A percentile compares a stretch with the other conserved stretches of the same genome.
phyloP scores from a whole-genome alignment of 2,888 invertebrate genomes.

The Eustalomyia histrio region DNA sequence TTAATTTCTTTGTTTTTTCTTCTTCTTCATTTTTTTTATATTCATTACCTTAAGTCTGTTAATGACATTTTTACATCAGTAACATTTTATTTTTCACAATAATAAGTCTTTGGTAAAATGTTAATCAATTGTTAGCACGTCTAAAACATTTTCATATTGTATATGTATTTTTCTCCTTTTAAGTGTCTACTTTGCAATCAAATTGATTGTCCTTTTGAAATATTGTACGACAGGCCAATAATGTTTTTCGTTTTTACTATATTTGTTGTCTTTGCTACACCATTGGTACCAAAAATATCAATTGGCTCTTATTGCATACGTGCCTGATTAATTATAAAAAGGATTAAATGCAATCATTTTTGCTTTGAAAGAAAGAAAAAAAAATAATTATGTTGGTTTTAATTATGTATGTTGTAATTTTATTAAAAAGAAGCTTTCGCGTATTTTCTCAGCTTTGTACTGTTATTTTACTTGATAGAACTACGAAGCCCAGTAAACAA shows the following conservation, averaged over 20 bases:
- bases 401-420: neutral
- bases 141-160: constrained; percentile 49
- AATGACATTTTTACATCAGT: constrained; percentile 46
- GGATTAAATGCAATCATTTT: constrained; percentile 73
- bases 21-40: neutral
- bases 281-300: constrained; percentile 26
- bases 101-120: constrained; percentile 25
- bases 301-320: constrained; percentile 73
- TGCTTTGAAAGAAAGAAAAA: constrained; percentile 10
- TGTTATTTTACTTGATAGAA: no score
- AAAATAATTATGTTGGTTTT: constrained; percentile 42
- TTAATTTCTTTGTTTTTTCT: constrained; percentile 23
- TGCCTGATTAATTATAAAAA: constrained; percentile 77
- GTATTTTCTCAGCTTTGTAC: no score
- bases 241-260: constrained; percentile 5
- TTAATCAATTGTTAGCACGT: constrained; percentile 54
- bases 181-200: constrained; percentile 19
- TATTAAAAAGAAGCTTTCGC: no score
- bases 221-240: constrained; percentile 19
- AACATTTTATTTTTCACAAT: constrained; percentile 22
- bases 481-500: no score
- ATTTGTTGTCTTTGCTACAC: constrained; percentile 7
- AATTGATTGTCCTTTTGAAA: constrained; percentile 37
- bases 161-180: neutral
- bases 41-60: constrained; percentile 36